These are phyloP conservation scores for Odontamblyopus rebecca DNA, from an alignment of 2,797 vertebrate species.

Conservation along the genomic window DNA sequence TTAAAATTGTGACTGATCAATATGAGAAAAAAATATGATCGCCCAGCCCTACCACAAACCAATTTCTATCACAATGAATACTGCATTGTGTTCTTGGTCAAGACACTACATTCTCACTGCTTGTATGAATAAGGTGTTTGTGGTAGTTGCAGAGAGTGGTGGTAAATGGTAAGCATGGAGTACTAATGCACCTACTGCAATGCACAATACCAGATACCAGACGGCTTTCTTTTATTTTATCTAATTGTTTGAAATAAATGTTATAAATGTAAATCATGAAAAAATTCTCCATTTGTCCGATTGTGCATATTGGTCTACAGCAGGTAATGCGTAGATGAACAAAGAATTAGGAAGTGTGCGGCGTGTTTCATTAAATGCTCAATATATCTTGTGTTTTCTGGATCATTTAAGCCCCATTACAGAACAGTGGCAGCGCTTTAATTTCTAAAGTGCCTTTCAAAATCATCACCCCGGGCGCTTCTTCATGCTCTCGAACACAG, in stretches of 20 bases:
- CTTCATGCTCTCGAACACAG: slow-evolving; percentile 41
- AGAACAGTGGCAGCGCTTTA: slow-evolving; percentile 81
- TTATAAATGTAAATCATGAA: background rate
- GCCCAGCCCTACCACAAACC: no score
- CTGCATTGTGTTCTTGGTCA: background rate
- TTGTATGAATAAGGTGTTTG: no score
- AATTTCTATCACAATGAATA: no score
- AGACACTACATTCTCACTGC: background rate
- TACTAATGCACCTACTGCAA: background rate
- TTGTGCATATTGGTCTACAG: slow-evolving; percentile 1
- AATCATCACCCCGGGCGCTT: slow-evolving; percentile 74
- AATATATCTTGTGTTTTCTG: slow-evolving; percentile 88
- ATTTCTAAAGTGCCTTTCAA: slow-evolving; percentile 86
- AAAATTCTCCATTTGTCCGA: background rate
- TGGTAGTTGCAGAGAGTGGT: background rate
- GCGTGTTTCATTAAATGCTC: slow-evolving; percentile 84
- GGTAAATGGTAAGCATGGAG: background rate
- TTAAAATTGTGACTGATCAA: no score
- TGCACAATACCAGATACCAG: background rate
- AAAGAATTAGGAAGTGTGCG: slow-evolving; percentile 72
- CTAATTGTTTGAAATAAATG: slow-evolving; percentile 5
- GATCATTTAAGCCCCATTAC: slow-evolving; percentile 88
- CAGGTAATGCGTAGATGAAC: slow-evolving; percentile 54
- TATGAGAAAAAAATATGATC: no score
- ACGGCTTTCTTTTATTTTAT: background rate